Evolutionary conservation across 2,888 invertebrate genomes (phyloP).

Genomic region (Pandemis heparana): DNA sequence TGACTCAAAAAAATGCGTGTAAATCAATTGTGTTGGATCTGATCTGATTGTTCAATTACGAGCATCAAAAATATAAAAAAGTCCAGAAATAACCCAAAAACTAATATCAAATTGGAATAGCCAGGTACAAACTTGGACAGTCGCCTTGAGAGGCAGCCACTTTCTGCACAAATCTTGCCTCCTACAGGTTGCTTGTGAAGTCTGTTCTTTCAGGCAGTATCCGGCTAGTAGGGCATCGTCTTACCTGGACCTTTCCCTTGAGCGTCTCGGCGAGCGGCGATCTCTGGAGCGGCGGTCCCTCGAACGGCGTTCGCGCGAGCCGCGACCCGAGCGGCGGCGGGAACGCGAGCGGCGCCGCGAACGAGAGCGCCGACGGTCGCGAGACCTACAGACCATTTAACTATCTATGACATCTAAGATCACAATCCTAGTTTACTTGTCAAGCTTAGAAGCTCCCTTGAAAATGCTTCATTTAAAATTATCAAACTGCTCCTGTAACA

Average conservation of each 20-base stretch:
- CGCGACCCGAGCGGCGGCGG: slow-evolving; percentile 71
- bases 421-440: neutral
- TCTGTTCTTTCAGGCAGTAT: too few species aligned
- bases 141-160: too few species aligned
- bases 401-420: neutral
- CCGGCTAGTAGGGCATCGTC: neutral
- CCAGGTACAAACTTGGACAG: too few species aligned
- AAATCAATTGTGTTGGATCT: too few species aligned
- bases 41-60: too few species aligned
- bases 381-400: slow-evolving; percentile 58
- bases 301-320: slow-evolving; percentile 70
- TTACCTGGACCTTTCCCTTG: slow-evolving; percentile 74
- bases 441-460: neutral
- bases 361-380: slow-evolving; percentile 75
- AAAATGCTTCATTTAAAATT: neutral
- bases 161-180: too few species aligned
- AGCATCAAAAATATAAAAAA: too few species aligned
- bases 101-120: too few species aligned
- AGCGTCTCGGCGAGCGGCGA: slow-evolving; percentile 55
- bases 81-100: neutral
- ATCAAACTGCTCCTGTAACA: neutral
- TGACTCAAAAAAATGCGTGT: too few species aligned
- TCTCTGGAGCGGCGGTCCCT: slow-evolving; percentile 74
- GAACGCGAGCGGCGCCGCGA: slow-evolving; percentile 75
- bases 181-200: too few species aligned